phyloP scores from a whole-genome alignment of 2,888 invertebrate species.

The Idaea dimidiata region DNA sequence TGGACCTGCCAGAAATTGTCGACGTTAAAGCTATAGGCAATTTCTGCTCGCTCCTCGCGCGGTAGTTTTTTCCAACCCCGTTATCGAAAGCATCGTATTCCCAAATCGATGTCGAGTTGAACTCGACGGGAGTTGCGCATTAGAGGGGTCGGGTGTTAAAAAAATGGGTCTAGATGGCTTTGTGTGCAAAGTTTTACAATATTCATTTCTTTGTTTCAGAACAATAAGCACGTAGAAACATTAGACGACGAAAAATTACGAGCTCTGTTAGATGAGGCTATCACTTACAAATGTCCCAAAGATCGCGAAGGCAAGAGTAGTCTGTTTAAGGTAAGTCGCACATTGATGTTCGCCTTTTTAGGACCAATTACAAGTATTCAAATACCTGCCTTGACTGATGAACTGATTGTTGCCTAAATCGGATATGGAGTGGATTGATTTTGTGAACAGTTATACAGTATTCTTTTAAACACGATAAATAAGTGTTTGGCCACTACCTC shows the following conservation, averaged over 20 bases:
- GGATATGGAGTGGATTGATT: background rate
- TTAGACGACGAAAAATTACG: conserved; percentile 89
- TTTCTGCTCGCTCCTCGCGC: too few relatives aligned
- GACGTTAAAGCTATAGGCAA: too few relatives aligned
- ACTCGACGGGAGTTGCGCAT: too few relatives aligned
- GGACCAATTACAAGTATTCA: background rate
- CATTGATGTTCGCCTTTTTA: background rate
- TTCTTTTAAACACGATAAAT: too few relatives aligned
- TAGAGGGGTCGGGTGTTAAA: too few relatives aligned
- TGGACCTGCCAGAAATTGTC: too few relatives aligned
- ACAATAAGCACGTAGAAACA: conserved; percentile 77
- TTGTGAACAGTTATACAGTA: background rate
- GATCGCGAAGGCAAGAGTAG: conserved; percentile 92
- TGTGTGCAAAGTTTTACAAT: too few relatives aligned
- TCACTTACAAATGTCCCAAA: conserved; percentile 91
- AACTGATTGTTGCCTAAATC: background rate
- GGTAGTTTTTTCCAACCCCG: too few relatives aligned
- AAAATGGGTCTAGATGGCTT: too few relatives aligned
- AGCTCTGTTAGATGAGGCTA: conserved; percentile 90
- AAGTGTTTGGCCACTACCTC: too few relatives aligned
- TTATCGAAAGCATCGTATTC: too few relatives aligned
- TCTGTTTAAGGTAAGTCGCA: conserved; percentile 85
- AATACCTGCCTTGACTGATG: background rate
- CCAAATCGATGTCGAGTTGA: too few relatives aligned
- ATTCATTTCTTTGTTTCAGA: conserved; percentile 50